Conservation (phyloP, 1,140 invertebrate species). For the Cydia fagiglandana region DNA sequence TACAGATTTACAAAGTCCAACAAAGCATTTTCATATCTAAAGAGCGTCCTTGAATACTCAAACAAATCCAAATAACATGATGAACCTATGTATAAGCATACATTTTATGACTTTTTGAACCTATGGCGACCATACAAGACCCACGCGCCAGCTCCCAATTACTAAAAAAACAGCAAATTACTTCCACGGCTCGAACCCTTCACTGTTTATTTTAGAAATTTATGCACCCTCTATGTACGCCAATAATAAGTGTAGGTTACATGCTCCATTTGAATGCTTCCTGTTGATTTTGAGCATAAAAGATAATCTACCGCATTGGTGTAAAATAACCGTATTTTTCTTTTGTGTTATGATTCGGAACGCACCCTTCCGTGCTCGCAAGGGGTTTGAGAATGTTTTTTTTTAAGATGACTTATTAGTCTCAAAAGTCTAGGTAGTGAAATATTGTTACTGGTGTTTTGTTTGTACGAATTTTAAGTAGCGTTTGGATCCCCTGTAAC, state of each 20-base stretch:
- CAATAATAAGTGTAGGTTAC: constrained; percentile 77
- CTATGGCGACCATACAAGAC: not conserved
- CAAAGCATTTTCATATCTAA: too few species aligned
- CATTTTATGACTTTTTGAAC: not conserved
- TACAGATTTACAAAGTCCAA: too few species aligned
- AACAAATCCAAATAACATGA: not conserved
- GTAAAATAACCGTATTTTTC: constrained; percentile 78
- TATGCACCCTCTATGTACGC: constrained; percentile 72
- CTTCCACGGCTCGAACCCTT: constrained; percentile 64
- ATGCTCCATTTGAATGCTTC: constrained; percentile 77
- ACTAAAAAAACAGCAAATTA: constrained; percentile 64
- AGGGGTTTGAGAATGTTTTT: constrained; percentile 23
- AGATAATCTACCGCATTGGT: constrained; percentile 77
- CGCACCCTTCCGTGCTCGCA: constrained; percentile 52
- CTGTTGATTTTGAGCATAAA: constrained; percentile 77
- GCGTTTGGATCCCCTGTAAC: constrained; percentile 23
- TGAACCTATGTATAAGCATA: not conserved
- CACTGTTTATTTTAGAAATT: constrained; percentile 69
- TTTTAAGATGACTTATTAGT: constrained; percentile 18
- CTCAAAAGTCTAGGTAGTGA: constrained; percentile 39
- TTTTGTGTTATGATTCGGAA: constrained; percentile 71
- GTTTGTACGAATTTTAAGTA: constrained; percentile 39
- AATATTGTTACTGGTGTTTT: constrained; percentile 54
- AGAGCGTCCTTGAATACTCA: too few species aligned
- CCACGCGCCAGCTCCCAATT: constrained; percentile 42